These are phyloP conservation scores for Limenitis camilla DNA, from an alignment of 2,888 invertebrate genomes.

Conservation along the genomic window DNA sequence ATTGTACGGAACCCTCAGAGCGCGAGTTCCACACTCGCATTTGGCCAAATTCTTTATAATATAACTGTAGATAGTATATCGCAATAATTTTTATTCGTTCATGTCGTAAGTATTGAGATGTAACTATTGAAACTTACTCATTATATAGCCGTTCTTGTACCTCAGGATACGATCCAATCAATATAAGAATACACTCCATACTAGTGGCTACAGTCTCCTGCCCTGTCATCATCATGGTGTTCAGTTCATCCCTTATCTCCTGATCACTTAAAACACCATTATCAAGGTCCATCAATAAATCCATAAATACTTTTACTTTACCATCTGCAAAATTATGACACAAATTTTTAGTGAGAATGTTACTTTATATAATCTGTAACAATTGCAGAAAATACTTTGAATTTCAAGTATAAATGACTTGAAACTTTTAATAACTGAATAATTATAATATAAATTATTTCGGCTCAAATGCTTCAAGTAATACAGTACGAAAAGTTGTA, in stretches of 20 bases:
- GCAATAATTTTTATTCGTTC: too few relatives aligned
- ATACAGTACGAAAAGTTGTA: too few relatives aligned
- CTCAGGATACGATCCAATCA: constrained; percentile 43
- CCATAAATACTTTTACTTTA: constrained; percentile 25
- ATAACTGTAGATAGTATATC: too few relatives aligned
- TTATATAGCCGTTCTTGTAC: constrained; percentile 38
- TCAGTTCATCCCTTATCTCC: constrained; percentile 41
- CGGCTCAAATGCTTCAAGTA: too few relatives aligned
- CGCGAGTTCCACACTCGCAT: too few relatives aligned
- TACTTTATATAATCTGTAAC: not conserved
- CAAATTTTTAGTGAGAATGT: too few relatives aligned
- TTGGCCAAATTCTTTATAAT: too few relatives aligned
- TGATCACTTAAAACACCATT: constrained; percentile 27
- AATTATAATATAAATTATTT: too few relatives aligned
- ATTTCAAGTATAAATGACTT: too few relatives aligned
- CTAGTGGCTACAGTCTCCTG: constrained; percentile 47
- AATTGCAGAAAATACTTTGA: too few relatives aligned
- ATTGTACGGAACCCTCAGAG: too few relatives aligned
- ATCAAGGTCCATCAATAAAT: constrained; percentile 30
- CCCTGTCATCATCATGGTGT: constrained; percentile 62
- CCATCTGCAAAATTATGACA: constrained; percentile 3
- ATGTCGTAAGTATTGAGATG: not conserved
- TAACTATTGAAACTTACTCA: constrained; percentile 34
- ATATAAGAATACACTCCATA: constrained; percentile 38
- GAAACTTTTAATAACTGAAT: too few relatives aligned